phyloP scores from a whole-genome alignment of 2,888 invertebrate genomes.

The Troilus luridus region DNA sequence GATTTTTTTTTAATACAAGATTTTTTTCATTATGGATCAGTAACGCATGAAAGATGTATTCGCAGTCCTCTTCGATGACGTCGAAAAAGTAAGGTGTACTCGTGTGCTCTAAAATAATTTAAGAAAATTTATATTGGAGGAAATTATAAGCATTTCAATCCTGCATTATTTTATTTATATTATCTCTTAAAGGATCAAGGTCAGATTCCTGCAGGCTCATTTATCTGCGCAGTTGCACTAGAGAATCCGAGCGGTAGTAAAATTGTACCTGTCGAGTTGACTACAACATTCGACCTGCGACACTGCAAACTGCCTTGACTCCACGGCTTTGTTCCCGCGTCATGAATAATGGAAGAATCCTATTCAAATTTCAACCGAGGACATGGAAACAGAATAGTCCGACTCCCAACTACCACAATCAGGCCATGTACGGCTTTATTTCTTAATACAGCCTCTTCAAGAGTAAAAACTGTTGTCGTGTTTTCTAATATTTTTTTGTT shows the following conservation, averaged over 20 bases:
- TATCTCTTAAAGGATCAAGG: background rate
- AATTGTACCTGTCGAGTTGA: background rate
- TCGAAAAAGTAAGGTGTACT: too few species aligned
- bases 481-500: background rate
- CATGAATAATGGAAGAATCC: constrained; percentile 19
- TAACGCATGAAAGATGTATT: too few species aligned
- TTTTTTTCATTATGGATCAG: too few species aligned
- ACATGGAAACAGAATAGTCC: constrained; percentile 3
- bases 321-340: background rate
- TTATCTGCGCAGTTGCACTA: background rate
- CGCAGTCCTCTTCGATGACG: too few species aligned
- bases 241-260: background rate
- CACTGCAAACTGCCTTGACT: background rate
- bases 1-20: too few species aligned
- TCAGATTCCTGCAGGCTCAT: background rate
- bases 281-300: background rate
- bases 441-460: background rate
- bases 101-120: too few species aligned
- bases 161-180: too few species aligned
- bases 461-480: background rate
- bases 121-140: too few species aligned
- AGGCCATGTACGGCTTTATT: background rate
- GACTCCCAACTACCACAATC: constrained; percentile 19
- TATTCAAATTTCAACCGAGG: constrained; percentile 26
- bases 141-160: too few species aligned